Evolutionary conservation across 2,888 invertebrate species (phyloP).

Genomic region (Catotricha subobsoleta): DNA sequence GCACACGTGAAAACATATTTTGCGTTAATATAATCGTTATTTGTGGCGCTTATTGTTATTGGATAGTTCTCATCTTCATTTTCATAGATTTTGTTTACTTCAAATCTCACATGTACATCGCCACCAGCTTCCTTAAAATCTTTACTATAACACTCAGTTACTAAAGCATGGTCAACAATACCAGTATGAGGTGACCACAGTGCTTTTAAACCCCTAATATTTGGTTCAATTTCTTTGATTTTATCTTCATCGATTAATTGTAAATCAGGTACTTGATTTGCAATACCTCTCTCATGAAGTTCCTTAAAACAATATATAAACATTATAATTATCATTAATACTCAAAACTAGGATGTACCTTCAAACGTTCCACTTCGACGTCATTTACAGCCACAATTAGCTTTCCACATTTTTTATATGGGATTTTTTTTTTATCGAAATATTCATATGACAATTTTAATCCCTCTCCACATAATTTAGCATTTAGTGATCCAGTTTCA

Average conservation of each 20-base stretch:
- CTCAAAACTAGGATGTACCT: constrained; percentile 24
- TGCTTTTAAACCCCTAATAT: constrained; percentile 78
- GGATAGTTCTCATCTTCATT: constrained; percentile 35
- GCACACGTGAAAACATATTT: constrained; percentile 87
- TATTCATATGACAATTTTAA: constrained; percentile 65
- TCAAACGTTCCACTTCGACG: constrained; percentile 50
- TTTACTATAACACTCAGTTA: constrained; percentile 63
- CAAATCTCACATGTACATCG: constrained; percentile 51
- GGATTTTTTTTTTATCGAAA: constrained; percentile 66
- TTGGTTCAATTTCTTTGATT: constrained; percentile 69
- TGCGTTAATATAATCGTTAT: constrained; percentile 32
- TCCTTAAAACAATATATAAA: constrained; percentile 21
- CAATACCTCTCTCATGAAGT: constrained; percentile 58
- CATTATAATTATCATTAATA: too few relatives aligned
- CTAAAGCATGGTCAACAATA: constrained; percentile 79
- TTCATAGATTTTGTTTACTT: constrained; percentile 54
- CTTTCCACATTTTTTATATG: constrained; percentile 90
- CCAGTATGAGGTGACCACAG: constrained; percentile 96
- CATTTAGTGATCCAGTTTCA: constrained; percentile 78
- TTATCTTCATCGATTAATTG: constrained; percentile 52
- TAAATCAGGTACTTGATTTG: constrained; percentile 77
- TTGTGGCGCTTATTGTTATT: constrained; percentile 34
- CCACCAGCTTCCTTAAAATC: constrained; percentile 70
- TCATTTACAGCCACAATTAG: constrained; percentile 74
- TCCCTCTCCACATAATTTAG: constrained; percentile 86